These are phyloP conservation scores for Perizoma flavofasciatum DNA, from an alignment of 2,888 invertebrate species.

Conservation along the genomic window DNA sequence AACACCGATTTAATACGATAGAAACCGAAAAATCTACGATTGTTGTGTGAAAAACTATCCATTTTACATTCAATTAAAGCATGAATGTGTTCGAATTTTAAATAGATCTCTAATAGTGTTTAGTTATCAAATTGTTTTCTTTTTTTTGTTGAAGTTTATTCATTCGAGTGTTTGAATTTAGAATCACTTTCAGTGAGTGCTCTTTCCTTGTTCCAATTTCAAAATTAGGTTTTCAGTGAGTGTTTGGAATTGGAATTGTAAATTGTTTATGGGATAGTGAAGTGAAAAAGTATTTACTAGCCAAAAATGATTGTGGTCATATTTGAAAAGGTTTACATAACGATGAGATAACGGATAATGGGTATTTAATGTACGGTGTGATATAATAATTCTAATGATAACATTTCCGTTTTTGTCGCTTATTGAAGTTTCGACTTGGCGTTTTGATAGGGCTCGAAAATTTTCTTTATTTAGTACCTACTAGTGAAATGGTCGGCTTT, in stretches of 20 bases:
- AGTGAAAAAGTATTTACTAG: neutral
- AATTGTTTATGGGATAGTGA: slow-evolving; percentile 9
- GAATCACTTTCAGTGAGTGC: slow-evolving; percentile 16
- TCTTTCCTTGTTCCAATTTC: slow-evolving; percentile 12
- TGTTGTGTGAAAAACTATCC: slow-evolving; percentile 12
- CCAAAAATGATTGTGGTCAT: slow-evolving; percentile 7
- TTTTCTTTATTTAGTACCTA: no score
- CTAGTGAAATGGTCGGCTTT: no score
- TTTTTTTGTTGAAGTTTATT: neutral
- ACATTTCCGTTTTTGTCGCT: no score
- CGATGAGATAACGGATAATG: slow-evolving; percentile 11
- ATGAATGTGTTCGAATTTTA: slow-evolving; percentile 6
- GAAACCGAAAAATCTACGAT: slow-evolving; percentile 8
- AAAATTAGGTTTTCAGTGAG: slow-evolving; percentile 7
- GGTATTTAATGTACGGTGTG: no score
- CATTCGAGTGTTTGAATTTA: slow-evolving; percentile 18
- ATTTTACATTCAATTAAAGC: slow-evolving; percentile 6
- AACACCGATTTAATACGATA: slow-evolving; percentile 33
- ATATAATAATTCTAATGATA: no score
- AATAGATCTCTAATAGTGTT: slow-evolving; percentile 10
- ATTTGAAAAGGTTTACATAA: slow-evolving; percentile 13
- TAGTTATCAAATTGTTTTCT: neutral
- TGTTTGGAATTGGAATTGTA: slow-evolving; percentile 12
- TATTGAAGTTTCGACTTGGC: no score
- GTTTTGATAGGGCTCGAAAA: no score